Conservation (phyloP, 2,888 invertebrate genomes). For the Chrysolina oricalcia region DNA sequence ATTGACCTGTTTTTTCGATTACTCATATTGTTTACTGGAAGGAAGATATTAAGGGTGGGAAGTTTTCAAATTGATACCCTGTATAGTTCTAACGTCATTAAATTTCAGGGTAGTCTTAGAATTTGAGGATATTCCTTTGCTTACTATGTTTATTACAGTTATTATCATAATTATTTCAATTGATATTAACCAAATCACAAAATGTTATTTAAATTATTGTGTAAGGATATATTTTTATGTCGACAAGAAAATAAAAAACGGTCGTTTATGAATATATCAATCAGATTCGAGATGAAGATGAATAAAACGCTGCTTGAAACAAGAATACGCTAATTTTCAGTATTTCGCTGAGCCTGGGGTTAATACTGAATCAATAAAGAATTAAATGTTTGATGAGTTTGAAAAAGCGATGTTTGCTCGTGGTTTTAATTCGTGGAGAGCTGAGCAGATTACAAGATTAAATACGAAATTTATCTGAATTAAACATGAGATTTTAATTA, state of each 20-base stretch:
- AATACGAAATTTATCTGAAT: slow-evolving; percentile 72
- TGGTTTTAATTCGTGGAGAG: slow-evolving; percentile 70
- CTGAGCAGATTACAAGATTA: slow-evolving; percentile 71
- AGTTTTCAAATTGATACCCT: too few relatives aligned
- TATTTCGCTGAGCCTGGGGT: slow-evolving; percentile 34
- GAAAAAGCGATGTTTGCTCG: slow-evolving; percentile 69
- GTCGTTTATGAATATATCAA: not conserved
- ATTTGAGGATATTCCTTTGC: too few relatives aligned
- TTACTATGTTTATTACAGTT: too few relatives aligned
- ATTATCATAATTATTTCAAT: too few relatives aligned
- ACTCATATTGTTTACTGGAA: too few relatives aligned
- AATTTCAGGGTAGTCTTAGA: too few relatives aligned
- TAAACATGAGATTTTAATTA: slow-evolving; percentile 72
- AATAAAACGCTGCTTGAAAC: slow-evolving; percentile 9
- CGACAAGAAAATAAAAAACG: not conserved
- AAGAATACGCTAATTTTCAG: slow-evolving; percentile 29
- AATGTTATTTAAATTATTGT: too few relatives aligned
- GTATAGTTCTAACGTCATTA: too few relatives aligned
- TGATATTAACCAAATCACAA: too few relatives aligned
- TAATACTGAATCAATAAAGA: slow-evolving; percentile 65
- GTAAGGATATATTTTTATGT: too few relatives aligned
- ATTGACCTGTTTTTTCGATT: too few relatives aligned
- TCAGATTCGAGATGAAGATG: not conserved
- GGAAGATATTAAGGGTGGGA: too few relatives aligned
- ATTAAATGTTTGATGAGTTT: slow-evolving; percentile 67